phyloP scores from a whole-genome alignment of 2,888 invertebrate genomes.

The Lathronympha strigana region DNA sequence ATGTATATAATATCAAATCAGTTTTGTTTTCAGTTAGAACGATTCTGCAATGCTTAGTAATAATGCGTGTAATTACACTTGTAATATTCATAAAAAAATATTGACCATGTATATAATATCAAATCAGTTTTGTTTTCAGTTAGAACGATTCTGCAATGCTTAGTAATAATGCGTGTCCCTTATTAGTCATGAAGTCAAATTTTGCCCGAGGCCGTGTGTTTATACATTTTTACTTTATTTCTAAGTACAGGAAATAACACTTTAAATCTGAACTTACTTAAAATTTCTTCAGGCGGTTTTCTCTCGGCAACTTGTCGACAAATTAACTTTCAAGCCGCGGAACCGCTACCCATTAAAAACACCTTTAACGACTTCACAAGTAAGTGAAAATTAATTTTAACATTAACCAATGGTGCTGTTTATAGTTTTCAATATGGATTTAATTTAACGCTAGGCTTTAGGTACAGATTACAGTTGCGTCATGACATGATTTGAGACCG shows the following conservation, averaged over 20 bases:
- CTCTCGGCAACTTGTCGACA: constrained; percentile 17
- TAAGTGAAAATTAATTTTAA: constrained; percentile 74
- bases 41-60: too few species aligned
- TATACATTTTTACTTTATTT: too few species aligned
- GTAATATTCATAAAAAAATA: too few species aligned
- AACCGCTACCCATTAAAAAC: constrained; percentile 65
- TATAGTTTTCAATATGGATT: constrained; percentile 59
- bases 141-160: too few species aligned
- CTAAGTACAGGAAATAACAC: neutral
- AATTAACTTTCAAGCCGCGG: constrained; percentile 74
- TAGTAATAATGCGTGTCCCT: too few species aligned
- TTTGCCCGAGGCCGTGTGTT: too few species aligned
- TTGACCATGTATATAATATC: too few species aligned
- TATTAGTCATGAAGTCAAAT: too few species aligned
- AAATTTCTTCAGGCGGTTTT: constrained; percentile 14
- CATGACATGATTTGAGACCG: neutral
- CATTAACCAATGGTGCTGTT: constrained; percentile 59
- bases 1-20: too few species aligned
- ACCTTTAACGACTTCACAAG: constrained; percentile 78
- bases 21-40: too few species aligned
- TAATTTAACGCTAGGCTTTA: constrained; percentile 59
- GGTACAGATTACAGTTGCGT: constrained; percentile 42
- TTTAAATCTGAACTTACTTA: neutral
- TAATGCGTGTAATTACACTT: too few species aligned
- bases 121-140: too few species aligned